Evolutionary conservation across 2,113 vertebrate genomes (phyloP), one percentile per base, ranked within the genome.

Genomic region (Alligator sinensis): DNA sequence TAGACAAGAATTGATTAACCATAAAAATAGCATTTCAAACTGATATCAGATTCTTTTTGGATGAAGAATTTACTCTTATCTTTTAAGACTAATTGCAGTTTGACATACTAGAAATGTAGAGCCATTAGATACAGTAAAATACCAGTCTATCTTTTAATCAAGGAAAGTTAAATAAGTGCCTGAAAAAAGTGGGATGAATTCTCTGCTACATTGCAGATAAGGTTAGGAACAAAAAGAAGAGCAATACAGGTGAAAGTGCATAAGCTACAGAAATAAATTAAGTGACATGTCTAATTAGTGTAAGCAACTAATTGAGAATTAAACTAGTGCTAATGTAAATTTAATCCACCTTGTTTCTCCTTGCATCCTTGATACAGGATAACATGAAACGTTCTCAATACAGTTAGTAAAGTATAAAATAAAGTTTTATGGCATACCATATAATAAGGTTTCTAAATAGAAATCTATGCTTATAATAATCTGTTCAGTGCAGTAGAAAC

Each of bases 241-340:
- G 27, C n/a, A 91, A 16, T 24, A 88, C 25, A 96, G 47, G 82
- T 94, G 62, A 94, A 96, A 96, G 27, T 38, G 90, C 12, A 92
- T 1, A 82, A 77, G n/a, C 54, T 60, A 87, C 15, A 93, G 63
- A 96, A 97, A 95, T 91, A 96, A 97, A 96, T 93, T 57, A 88
- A 94, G 3, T 59, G 79, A 88, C 3, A 2, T 81, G 80, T 47
- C 13, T 94, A 97, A 94, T 94, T 96, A 93, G 21, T 60, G 30
- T 21, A 77, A 89, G 55, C 57, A 87, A 90, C 57, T 91, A 97
- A 95, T 77, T 97, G 80, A 97, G 97, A 95, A 96, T 59, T 94
- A 59, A 96, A 80, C 11, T 17, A 55, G 14, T 84, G 27, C 3
- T 93, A 74, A 18, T 77, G 5, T 55, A 94, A 93, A 91, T 89